Percentiles rank a stretch among this genome's conserved stretches.
Conservation (phyloP, 2,797 vertebrate species). For the Myotis myotis region DNA sequence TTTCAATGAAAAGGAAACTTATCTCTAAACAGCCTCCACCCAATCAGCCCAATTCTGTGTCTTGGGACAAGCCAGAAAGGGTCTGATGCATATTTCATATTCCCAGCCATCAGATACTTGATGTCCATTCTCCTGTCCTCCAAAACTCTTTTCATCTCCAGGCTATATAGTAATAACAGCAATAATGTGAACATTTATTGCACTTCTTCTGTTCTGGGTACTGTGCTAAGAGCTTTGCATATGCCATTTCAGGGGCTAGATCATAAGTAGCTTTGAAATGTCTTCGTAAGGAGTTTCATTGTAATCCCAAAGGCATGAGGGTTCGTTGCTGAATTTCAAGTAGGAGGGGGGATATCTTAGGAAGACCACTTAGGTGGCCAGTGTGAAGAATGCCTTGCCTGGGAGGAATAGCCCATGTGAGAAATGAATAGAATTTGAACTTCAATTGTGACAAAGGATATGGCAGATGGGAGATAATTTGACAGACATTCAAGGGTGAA, state of each 20-base stretch:
- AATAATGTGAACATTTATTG: neutral
- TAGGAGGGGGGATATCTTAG: neutral
- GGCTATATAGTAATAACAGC: neutral
- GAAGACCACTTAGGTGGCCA: constrained; percentile 5
- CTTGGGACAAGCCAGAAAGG: neutral
- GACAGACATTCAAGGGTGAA: neutral
- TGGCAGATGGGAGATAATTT: neutral
- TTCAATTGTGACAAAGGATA: neutral
- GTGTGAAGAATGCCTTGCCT: neutral
- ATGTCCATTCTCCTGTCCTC: neutral
- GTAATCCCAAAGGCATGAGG: neutral
- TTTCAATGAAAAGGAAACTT: neutral
- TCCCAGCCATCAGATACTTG: neutral
- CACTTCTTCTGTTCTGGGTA: neutral
- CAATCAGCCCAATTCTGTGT: neutral
- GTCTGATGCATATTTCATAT: neutral
- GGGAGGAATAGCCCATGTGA: neutral
- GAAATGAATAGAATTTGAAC: neutral
- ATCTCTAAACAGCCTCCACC: neutral
- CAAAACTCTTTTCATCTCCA: neutral
- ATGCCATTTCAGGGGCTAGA: neutral
- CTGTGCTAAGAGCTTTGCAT: neutral
- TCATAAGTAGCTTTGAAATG: constrained; percentile 28
- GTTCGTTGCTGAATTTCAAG: constrained; percentile 15
- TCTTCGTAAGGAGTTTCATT: neutral